A percentile compares a stretch with the other conserved stretches of the same genome.
Conservation (phyloP, 2,797 vertebrate species). For the Distichodus sexfasciatus region DNA sequence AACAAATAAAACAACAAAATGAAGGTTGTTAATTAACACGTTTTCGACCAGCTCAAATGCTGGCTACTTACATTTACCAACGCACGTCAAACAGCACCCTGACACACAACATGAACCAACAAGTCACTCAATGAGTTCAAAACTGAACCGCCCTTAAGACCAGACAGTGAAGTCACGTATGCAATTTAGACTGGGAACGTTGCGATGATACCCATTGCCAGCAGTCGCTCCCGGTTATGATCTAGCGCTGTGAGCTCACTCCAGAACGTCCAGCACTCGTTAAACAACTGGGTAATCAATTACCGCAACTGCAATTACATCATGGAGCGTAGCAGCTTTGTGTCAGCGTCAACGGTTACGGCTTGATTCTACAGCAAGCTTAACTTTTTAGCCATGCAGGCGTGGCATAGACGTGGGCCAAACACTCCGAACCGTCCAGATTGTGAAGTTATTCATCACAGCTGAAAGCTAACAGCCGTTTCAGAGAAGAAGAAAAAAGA, state of each 20-base stretch:
- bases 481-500: too few species aligned
- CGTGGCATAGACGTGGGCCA: background rate
- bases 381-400: constrained; percentile 9
- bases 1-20: too few species aligned
- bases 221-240: background rate
- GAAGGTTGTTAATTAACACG: too few species aligned
- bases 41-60: too few species aligned
- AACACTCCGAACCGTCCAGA: background rate
- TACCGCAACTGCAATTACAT: constrained; percentile 21
- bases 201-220: background rate
- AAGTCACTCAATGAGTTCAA: too few species aligned
- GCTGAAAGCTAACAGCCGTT: too few species aligned
- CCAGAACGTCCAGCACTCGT: background rate
- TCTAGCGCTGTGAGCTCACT: background rate
- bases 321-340: background rate
- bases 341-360: constrained; percentile 17
- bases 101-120: too few species aligned
- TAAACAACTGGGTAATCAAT: background rate
- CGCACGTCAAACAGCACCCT: too few species aligned
- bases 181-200: too few species aligned
- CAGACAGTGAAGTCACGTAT: background rate
- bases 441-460: too few species aligned
- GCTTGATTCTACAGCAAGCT: background rate
- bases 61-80: too few species aligned
- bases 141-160: too few species aligned